Conservation (phyloP, 2,797 vertebrate genomes). For the Sebastes hopkinsi region DNA sequence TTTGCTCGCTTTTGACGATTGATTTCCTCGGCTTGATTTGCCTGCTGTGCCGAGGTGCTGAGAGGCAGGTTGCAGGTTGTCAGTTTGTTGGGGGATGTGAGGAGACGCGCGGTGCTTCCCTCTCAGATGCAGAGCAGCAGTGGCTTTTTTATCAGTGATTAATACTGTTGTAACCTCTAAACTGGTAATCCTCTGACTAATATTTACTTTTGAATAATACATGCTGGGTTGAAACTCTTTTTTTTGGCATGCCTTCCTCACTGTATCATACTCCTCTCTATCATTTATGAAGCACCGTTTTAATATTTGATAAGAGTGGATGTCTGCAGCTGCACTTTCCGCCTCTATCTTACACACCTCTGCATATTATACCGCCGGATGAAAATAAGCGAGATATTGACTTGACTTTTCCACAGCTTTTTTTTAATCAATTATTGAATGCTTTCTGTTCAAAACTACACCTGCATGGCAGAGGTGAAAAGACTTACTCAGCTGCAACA, state of each 20-base stretch:
- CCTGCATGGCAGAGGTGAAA: constrained; percentile 37
- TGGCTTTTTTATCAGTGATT: constrained; percentile 44
- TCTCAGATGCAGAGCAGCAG: constrained; percentile 50
- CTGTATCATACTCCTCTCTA: constrained; percentile 58
- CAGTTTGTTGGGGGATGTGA: constrained; percentile 50
- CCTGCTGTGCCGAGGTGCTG: constrained; percentile 29
- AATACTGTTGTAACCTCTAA: constrained; percentile 29
- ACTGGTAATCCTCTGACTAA: constrained; percentile 11
- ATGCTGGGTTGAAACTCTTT: constrained; percentile 24
- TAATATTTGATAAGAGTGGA: constrained; percentile 77
- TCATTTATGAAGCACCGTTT: constrained; percentile 69
- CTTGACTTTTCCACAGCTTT: constrained; percentile 34
- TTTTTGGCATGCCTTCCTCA: constrained; percentile 24
- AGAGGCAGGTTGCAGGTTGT: constrained; percentile 75
- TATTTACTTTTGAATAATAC: constrained; percentile 50
- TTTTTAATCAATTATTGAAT: constrained; percentile 58
- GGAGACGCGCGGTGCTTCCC: constrained; percentile 12
- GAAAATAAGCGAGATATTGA: constrained; percentile 42
- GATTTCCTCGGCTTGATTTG: constrained; percentile 45
- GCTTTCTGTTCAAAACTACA: constrained; percentile 26
- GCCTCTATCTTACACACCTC: constrained; percentile 56
- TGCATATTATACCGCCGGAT: constrained; percentile 16
- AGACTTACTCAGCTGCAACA: constrained; percentile 53
- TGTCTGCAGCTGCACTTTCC: constrained; percentile 64
- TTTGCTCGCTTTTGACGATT: constrained; percentile 48